Evolutionary conservation across 1,140 invertebrate species (phyloP), one percentile per base, ranked within the genome.

Genomic region (Heterodera carotae): DNA sequence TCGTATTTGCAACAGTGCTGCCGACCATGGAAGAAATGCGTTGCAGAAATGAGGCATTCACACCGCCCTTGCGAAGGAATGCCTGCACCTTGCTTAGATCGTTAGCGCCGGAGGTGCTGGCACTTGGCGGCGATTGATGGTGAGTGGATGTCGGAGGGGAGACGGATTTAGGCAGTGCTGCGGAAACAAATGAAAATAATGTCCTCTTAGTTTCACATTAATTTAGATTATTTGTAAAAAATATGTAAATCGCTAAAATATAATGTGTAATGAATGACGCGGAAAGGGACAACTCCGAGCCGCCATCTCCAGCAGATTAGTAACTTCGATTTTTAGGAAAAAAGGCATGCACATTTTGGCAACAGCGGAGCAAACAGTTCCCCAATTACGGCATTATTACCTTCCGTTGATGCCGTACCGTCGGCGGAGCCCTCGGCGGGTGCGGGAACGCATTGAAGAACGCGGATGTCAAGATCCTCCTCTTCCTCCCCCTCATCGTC

Each of bases 381-480:
- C n/a, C n/a, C n/a, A n/a, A n/a, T n/a, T n/a, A 68, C 22, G 22
- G 33, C 33, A n/a, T 68, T 69, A 33, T n/a, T 7, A 12, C n/a
- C n/a, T 34, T 29, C n/a, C 8, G 29, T 27, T 15, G 36, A 31
- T 12, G 48, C 27, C 48, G 25, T 43, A 12, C 12, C 10, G 8
- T 10, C 5, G 7, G 2, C 34, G 2, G 5, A 8, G 4, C 8
- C 5, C 18, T 8, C 18, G 2, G n/a, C n/a, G 0, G 69, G 48
- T 48, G 22, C 18, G 27, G 69, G n/a, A 53, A 48, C 59, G n/a
- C 2, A 33, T 69, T 69, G 68, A 15, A 48, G 69, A n/a, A 33
- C 69, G 8, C 69, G 39, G n/a, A 71, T 71, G n/a, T 71, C 69
- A 18, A 71, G 33, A 33, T 71, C 69, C 22, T 71, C 69, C 22